Percentiles rank a stretch among this genome's conserved stretches.
Conservation (phyloP, 2,888 invertebrate species). For the Pyrrhia umbra region DNA sequence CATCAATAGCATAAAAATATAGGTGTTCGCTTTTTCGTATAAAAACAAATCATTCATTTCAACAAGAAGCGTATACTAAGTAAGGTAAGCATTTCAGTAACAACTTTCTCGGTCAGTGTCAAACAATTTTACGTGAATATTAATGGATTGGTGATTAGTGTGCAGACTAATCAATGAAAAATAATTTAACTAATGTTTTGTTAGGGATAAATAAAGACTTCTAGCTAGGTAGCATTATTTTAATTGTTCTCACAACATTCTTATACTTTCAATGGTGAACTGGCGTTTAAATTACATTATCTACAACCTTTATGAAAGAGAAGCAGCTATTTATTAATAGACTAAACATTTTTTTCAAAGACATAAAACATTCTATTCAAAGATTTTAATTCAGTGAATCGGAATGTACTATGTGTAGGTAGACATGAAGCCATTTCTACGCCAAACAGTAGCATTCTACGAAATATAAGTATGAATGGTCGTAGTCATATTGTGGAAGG, state of each 20-base stretch:
- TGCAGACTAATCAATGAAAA: no score
- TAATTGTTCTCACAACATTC: neutral
- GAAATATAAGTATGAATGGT: conserved; percentile 16
- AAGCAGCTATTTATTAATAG: no score
- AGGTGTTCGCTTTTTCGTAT: conserved; percentile 7
- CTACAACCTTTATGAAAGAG: no score
- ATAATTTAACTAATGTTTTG: no score
- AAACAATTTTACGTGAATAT: conserved; percentile 1
- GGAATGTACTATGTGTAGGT: no score
- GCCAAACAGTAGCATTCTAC: neutral
- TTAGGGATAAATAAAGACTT: neutral
- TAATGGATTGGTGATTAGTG: no score
- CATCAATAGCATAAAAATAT: no score
- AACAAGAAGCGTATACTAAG: neutral
- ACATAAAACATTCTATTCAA: no score
- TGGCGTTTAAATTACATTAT: no score
- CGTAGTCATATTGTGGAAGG: conserved; percentile 50
- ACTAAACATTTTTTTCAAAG: no score
- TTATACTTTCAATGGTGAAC: conserved; percentile 9
- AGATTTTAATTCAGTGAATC: no score
- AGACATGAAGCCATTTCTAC: neutral
- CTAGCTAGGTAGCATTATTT: neutral
- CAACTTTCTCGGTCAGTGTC: conserved; percentile 26
- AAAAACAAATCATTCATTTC: conserved; percentile 1
- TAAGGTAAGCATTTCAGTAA: no score